These are phyloP conservation scores for Lytechinus variegatus DNA, from an alignment of 35 echinoderm and acorn worm genomes.

Conservation along the genomic window DNA sequence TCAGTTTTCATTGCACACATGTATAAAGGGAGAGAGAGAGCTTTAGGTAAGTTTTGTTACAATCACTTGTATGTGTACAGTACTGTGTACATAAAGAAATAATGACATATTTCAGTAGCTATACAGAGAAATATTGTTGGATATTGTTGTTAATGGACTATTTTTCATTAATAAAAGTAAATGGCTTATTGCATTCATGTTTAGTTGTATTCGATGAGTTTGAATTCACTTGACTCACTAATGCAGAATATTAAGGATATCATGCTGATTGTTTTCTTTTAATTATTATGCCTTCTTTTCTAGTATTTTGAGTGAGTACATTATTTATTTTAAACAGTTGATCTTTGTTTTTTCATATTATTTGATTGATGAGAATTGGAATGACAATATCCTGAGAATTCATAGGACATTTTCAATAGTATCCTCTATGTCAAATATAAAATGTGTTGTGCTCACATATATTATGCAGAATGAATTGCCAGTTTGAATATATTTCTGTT, in stretches of 20 bases:
- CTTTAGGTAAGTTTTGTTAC: not conserved
- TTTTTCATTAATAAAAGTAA: not conserved
- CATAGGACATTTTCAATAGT: not conserved
- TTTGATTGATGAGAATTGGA: not conserved
- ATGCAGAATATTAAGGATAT: not conserved
- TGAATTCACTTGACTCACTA: not conserved
- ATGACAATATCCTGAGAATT: not conserved
- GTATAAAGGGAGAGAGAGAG: not conserved
- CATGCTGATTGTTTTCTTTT: not conserved
- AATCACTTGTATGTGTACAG: conserved; percentile 43
- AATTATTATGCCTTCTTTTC: not conserved
- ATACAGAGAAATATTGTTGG: not conserved
- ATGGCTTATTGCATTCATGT: conserved; percentile 4
- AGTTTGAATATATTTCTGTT: not conserved
- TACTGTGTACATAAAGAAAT: conserved; percentile 47
- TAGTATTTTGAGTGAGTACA: not conserved
- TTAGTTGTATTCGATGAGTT: not conserved
- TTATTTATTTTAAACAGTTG: not conserved
- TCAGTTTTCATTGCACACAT: not conserved
- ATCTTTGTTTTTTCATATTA: conserved; percentile 14
- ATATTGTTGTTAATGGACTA: not conserved
- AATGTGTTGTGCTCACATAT: not conserved
- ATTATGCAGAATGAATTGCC: not conserved
- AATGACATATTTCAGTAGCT: conserved; percentile 51
- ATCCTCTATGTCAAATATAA: not conserved